A percentile compares a stretch with the other conserved stretches of the same genome.
phyloP scores from a whole-genome alignment of 1,140 invertebrate genomes.

The Drosophila azteca region DNA sequence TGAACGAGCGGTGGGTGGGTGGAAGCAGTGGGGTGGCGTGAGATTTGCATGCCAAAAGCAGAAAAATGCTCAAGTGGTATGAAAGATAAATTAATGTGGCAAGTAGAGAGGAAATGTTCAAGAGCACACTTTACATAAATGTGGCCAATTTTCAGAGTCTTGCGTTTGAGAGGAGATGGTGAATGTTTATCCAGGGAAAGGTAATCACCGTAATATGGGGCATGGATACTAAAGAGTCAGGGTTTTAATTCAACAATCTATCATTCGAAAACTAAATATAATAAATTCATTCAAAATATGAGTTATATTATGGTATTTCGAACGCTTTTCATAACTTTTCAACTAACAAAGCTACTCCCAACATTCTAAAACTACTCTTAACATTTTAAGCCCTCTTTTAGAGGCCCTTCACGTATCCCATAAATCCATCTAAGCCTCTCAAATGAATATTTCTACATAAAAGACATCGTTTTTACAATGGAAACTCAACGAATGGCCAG shows the following conservation, averaged over 20 bases:
- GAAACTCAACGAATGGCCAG: conserved; percentile 20
- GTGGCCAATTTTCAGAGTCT: conserved; percentile 59
- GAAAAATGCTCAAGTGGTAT: conserved; percentile 18
- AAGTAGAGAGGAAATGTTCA: conserved; percentile 54
- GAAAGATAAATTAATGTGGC: conserved; percentile 62
- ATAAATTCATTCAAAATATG: too few species aligned
- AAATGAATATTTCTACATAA: too few species aligned
- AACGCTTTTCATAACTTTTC: too few species aligned
- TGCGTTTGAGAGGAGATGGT: conserved; percentile 10
- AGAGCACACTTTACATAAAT: conserved; percentile 65
- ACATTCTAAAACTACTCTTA: too few species aligned
- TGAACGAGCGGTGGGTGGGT: conserved; percentile 23
- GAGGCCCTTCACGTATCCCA: too few species aligned
- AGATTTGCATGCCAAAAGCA: conserved; percentile 70
- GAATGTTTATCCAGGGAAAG: conserved; percentile 11
- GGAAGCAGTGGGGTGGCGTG: conserved; percentile 4
- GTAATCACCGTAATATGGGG: conserved; percentile 18
- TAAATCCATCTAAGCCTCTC: too few species aligned
- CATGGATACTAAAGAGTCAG: too few species aligned
- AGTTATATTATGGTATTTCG: too few species aligned
- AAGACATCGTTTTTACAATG: conserved; percentile 20
- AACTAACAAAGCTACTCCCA: too few species aligned
- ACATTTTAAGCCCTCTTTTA: too few species aligned
- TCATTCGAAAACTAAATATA: too few species aligned
- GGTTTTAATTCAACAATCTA: too few species aligned